Conservation (phyloP, 2,113 vertebrate species). For the Pseudorasbora parva region DNA sequence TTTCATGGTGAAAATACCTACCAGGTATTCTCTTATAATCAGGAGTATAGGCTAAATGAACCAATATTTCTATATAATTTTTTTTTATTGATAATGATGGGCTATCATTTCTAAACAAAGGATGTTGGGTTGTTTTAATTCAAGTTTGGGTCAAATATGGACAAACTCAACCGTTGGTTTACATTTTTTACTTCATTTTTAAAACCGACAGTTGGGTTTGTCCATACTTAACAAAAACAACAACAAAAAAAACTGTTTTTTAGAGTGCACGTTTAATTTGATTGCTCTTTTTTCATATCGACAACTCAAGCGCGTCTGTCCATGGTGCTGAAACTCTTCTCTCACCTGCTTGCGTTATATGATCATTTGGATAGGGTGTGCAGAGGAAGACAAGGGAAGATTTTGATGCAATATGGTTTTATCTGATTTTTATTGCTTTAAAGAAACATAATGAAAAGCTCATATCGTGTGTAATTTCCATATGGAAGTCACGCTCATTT, state of each 20-base stretch:
- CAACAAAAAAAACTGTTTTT: too few species aligned
- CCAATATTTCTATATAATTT: too few species aligned
- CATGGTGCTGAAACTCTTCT: conserved; percentile 41
- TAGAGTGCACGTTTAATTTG: not conserved
- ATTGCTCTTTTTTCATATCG: not conserved
- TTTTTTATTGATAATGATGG: too few species aligned
- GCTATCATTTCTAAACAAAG: too few species aligned
- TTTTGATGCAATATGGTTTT: not conserved
- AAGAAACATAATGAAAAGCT: not conserved
- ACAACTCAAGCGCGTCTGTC: conserved; percentile 9
- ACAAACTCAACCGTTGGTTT: too few species aligned
- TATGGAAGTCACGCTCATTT: conserved; percentile 25
- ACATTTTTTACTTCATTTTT: too few species aligned
- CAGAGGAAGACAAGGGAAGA: not conserved
- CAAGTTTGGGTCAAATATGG: too few species aligned
- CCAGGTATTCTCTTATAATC: not conserved
- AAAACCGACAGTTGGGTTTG: too few species aligned
- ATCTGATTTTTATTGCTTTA: not conserved
- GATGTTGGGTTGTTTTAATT: too few species aligned
- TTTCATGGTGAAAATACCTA: not conserved
- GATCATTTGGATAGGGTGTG: not conserved
- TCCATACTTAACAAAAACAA: too few species aligned
- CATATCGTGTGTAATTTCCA: not conserved
- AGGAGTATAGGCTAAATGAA: not conserved
- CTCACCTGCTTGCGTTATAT: not conserved